Evolutionary conservation across 2,888 invertebrate genomes (phyloP).

Genomic region (Disparrhopalites patrizii): DNA sequence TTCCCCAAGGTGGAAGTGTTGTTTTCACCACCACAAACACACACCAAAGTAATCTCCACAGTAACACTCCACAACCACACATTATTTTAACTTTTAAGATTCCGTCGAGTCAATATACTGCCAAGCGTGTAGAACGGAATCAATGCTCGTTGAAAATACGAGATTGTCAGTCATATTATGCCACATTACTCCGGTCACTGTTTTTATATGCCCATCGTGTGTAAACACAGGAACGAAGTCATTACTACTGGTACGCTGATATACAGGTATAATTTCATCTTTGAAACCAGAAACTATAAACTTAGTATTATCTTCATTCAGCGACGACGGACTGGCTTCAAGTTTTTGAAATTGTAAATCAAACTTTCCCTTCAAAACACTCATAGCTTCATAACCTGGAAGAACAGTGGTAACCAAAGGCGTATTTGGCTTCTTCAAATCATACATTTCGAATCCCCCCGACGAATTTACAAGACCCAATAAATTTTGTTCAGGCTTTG

Average conservation of each 20-base stretch:
- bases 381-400: constrained; percentile 23
- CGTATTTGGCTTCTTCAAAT: constrained; percentile 25
- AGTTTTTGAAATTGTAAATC: constrained; percentile 42
- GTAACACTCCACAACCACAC: too few relatives aligned
- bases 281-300: constrained; percentile 46
- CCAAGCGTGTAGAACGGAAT: constrained; percentile 47
- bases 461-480: constrained; percentile 41
- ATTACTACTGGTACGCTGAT: constrained; percentile 18
- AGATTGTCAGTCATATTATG: constrained; percentile 37
- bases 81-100: too few relatives aligned
- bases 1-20: too few relatives aligned
- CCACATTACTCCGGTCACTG: constrained; percentile 42
- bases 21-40: too few relatives aligned
- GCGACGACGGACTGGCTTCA: neutral
- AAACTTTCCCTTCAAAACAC: constrained; percentile 36
- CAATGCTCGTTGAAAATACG: constrained; percentile 40
- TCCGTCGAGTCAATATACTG: constrained; percentile 42
- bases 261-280: constrained; percentile 39
- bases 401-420: constrained; percentile 22
- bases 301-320: constrained; percentile 31
- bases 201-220: constrained; percentile 46
- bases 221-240: constrained; percentile 36
- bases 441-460: constrained; percentile 41
- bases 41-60: too few relatives aligned
- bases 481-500: constrained; percentile 25